Conservation (phyloP, 1,140 invertebrate genomes). For the Palaemon carinicauda region DNA sequence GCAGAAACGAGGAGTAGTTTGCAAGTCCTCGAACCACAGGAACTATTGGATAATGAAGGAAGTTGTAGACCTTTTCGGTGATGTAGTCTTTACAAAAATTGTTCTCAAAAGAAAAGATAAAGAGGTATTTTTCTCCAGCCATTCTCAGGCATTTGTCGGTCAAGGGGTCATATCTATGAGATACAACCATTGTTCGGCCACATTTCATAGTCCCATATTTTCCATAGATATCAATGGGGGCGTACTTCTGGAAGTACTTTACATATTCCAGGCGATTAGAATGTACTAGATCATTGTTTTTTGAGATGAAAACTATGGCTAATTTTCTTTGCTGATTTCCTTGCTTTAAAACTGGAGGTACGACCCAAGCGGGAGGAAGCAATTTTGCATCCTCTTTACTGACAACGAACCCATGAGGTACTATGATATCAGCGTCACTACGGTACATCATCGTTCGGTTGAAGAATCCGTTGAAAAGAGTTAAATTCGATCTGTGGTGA, state of each 20-base stretch:
- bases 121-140: conserved; percentile 60
- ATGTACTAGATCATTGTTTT: conserved; percentile 78
- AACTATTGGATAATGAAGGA: conserved; percentile 56
- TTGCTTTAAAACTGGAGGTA: conserved; percentile 24
- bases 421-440: conserved; percentile 68
- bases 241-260: conserved; percentile 82
- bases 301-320: conserved; percentile 98
- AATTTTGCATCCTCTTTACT: conserved; percentile 10
- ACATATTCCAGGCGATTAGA: conserved; percentile 89
- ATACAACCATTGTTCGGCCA: conserved; percentile 34
- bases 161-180: conserved; percentile 27
- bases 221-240: conserved; percentile 91
- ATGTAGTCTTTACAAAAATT: conserved; percentile 66
- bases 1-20: conserved; percentile 23
- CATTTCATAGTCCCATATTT: conserved; percentile 86
- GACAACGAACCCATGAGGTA: conserved; percentile 64
- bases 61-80: conserved; percentile 66
- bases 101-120: conserved; percentile 68
- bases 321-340: conserved; percentile 79
- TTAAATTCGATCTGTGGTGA: conserved; percentile 43
- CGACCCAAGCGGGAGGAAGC: conserved; percentile 24
- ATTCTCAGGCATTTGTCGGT: conserved; percentile 59
- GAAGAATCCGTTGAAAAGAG: conserved; percentile 62
- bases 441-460: conserved; percentile 73
- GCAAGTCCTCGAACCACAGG: conserved; percentile 43